Base-by-base conservation (phyloP, 1,140 invertebrate species). In the Lithobius niger region DNA sequence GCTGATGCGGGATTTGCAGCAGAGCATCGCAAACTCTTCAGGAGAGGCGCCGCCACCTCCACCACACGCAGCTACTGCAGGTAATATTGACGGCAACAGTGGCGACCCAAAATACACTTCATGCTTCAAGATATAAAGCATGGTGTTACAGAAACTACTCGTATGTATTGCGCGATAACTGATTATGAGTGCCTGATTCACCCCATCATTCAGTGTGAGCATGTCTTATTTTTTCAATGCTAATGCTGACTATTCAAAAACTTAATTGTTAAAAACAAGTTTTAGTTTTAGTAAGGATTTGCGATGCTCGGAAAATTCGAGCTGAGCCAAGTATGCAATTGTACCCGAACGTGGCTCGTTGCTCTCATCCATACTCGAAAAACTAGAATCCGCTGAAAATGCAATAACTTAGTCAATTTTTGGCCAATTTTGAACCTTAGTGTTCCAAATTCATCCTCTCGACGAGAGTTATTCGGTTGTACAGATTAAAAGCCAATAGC, bases 1-100 rank as follows among this genome's bases (percentile, higher is more conserved):
- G 72, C 69, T 98, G 50, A 73, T 97, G 68, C 89, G 90, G 69
- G 87, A 92, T 73, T 74, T 93, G 45, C 90, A 87, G 21, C 81
- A 84, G 58, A 81, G 84, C 64, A 77, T 82, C 18, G 82, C 83
- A 56, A 76, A 82, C 49, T 69, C 73, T 54, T 67, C 76, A 22
- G 70, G 73, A 13, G 67, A 71, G 3, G 51, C 57, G 16, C 54
- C 64, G 16, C 62, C 65, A 3, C 49, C 50, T 31, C 47, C 64
- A 25, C 60, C 65, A 13, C 55, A 49, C 15, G 22, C 54, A n/a
- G 26, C 54, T 16, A 42, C 25, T 40, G 10, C 31, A 13, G 31
- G 10, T n/a, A n/a, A n/a, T n/a, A n/a, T n/a, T n/a, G n/a, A 36
- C 31, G 31, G 6, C n/a, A 45, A 56, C 60, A 1, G 61, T 63